Evolutionary conservation across 2,888 invertebrate genomes (phyloP).

Genomic region (Ophioninae sp.): DNA sequence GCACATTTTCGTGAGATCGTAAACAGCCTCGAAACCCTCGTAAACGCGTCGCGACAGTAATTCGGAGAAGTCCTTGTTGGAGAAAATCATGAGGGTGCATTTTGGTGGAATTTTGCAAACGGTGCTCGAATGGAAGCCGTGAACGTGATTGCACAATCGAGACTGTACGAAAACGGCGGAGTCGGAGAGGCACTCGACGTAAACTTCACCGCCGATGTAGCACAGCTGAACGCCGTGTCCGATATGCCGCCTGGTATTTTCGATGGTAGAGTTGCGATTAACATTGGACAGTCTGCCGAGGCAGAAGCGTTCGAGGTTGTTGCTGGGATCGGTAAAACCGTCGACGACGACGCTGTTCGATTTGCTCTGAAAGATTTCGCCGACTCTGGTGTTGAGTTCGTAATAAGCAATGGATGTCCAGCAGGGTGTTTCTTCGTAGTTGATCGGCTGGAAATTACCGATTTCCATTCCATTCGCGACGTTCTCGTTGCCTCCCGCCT

Average conservation of each 20-base stretch:
- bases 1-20: constrained; percentile 99
- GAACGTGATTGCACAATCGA: constrained; percentile 98
- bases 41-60: constrained; percentile 96
- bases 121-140: constrained; percentile 98
- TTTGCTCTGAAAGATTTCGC: constrained; percentile 97
- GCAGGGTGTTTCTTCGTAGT: constrained; percentile 89
- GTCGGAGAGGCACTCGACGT: constrained; percentile 98
- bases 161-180: constrained; percentile 99
- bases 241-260: constrained; percentile 98
- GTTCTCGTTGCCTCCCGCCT: background rate
- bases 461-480: background rate
- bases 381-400: constrained; percentile 98
- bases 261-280: constrained; percentile 99
- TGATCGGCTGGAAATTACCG: background rate
- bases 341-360: constrained; percentile 97
- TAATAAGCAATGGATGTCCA: constrained; percentile 99
- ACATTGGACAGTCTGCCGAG: constrained; percentile 98
- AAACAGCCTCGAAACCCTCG: constrained; percentile 99
- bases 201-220: constrained; percentile 98
- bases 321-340: constrained; percentile 99
- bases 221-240: constrained; percentile 97
- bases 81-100: constrained; percentile 98
- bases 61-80: constrained; percentile 98
- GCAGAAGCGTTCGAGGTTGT: constrained; percentile 97
- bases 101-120: constrained; percentile 99